phyloP scores from a whole-genome alignment of 2,797 vertebrate genomes.

The Chaunax sp. region DNA sequence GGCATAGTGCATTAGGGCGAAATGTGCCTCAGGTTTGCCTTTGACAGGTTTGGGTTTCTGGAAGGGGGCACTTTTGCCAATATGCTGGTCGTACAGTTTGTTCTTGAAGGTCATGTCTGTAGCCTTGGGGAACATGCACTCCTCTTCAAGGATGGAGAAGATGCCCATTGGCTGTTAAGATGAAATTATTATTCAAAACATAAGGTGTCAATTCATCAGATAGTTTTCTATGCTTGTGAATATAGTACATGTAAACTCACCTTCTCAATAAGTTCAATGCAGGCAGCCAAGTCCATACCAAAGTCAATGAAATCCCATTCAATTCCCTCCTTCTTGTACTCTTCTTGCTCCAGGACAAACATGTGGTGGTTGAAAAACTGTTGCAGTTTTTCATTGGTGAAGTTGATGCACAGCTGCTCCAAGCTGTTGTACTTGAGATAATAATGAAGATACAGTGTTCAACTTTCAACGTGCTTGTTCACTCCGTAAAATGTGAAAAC shows the following conservation, averaged over 20 bases:
- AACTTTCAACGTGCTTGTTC: neutral
- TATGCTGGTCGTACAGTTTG: slow-evolving; percentile 87
- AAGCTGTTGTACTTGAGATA: slow-evolving; percentile 56
- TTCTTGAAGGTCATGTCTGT: slow-evolving; percentile 88
- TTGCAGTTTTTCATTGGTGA: slow-evolving; percentile 84
- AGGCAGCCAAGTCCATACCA: slow-evolving; percentile 87
- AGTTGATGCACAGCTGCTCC: slow-evolving; percentile 80
- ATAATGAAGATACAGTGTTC: neutral
- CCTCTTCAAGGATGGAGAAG: slow-evolving; percentile 89
- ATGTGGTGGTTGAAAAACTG: slow-evolving; percentile 85
- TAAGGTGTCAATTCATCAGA: neutral
- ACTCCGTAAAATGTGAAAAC: neutral
- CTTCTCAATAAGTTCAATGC: slow-evolving; percentile 91
- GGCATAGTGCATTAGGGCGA: slow-evolving; percentile 87
- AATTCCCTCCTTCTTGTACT: slow-evolving; percentile 80
- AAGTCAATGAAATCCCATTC: slow-evolving; percentile 87
- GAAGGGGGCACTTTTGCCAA: slow-evolving; percentile 80
- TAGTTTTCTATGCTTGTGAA: neutral
- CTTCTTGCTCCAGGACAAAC: slow-evolving; percentile 84
- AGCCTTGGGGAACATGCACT: slow-evolving; percentile 92
- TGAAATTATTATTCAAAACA: neutral
- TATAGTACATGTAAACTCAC: slow-evolving; percentile 48
- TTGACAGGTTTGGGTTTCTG: slow-evolving; percentile 89
- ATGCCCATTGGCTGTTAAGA: slow-evolving; percentile 72
- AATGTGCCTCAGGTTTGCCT: slow-evolving; percentile 90